Evolutionary conservation across 2,797 vertebrate genomes (phyloP).

Genomic region (Potorous gilbertii): DNA sequence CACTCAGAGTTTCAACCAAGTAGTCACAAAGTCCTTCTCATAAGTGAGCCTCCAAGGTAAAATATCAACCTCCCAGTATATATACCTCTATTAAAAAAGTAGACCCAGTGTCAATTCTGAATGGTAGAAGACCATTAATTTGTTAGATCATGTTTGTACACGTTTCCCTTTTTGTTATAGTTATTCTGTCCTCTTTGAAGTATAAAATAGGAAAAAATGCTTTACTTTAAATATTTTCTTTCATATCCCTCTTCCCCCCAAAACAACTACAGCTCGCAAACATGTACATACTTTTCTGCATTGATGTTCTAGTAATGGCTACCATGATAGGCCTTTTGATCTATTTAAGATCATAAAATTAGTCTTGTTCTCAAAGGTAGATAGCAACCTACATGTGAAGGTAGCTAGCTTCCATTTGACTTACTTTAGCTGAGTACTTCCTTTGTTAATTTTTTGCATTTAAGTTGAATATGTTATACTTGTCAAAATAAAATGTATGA

Average conservation of each 20-base stretch:
- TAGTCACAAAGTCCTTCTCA: too few relatives aligned
- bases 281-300: not conserved
- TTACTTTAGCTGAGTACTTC: slow-evolving; percentile 5
- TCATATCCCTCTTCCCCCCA: not conserved
- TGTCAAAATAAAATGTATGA: not conserved
- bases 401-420: not conserved
- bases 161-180: not conserved
- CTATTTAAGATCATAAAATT: not conserved
- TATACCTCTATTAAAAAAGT: not conserved
- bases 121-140: slow-evolving; percentile 7
- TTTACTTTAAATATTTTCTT: slow-evolving; percentile 35
- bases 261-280: not conserved
- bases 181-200: slow-evolving; percentile 25
- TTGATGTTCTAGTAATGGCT: slow-evolving; percentile 16
- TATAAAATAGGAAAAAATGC: not conserved
- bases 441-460: not conserved
- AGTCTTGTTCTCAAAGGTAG: not conserved
- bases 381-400: not conserved
- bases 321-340: not conserved
- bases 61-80: too few relatives aligned
- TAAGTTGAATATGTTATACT: not conserved
- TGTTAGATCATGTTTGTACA: not conserved
- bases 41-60: too few relatives aligned
- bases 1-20: too few relatives aligned
- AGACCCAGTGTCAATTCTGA: not conserved